Evolutionary conservation across 1,140 invertebrate species (phyloP).

Genomic region (Pseudomyrmex cubaensis): DNA sequence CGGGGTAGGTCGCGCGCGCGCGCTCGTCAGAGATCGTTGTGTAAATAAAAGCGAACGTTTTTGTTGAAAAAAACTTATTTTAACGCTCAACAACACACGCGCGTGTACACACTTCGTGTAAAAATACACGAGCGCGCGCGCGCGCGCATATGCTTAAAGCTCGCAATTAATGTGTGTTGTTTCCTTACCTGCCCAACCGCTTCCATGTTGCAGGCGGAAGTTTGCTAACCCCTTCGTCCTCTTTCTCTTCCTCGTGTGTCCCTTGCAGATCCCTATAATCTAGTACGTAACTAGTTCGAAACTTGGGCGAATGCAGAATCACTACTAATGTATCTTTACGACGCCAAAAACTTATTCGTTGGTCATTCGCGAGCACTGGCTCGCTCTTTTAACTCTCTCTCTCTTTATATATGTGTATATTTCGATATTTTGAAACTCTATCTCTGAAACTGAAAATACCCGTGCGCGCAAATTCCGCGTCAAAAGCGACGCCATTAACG

Average conservation of each 20-base stretch:
- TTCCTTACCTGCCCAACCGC: conserved; percentile 10
- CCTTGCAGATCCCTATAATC: conserved; percentile 43
- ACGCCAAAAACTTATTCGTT: conserved; percentile 25
- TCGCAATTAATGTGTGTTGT: conserved; percentile 44
- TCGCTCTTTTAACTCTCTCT: conserved; percentile 1
- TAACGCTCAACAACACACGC: too few species aligned
- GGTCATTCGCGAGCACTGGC: background rate
- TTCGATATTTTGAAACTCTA: background rate
- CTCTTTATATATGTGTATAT: background rate
- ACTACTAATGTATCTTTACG: conserved; percentile 35
- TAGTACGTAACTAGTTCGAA: conserved; percentile 46
- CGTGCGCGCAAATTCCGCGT: background rate
- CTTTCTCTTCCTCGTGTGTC: conserved; percentile 28
- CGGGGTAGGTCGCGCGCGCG: too few species aligned
- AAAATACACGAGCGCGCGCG: too few species aligned
- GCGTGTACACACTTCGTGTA: too few species aligned
- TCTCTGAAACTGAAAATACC: background rate
- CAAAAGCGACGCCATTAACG: background rate
- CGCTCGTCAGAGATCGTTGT: background rate
- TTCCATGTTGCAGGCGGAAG: background rate
- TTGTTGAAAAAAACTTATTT: too few species aligned
- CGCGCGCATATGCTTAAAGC: background rate
- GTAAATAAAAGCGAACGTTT: background rate
- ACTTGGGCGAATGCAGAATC: conserved; percentile 45
- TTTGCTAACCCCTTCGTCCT: conserved; percentile 24